Base-by-base conservation (phyloP, 2,113 vertebrate species). In the Leiothrix lutea region DNA sequence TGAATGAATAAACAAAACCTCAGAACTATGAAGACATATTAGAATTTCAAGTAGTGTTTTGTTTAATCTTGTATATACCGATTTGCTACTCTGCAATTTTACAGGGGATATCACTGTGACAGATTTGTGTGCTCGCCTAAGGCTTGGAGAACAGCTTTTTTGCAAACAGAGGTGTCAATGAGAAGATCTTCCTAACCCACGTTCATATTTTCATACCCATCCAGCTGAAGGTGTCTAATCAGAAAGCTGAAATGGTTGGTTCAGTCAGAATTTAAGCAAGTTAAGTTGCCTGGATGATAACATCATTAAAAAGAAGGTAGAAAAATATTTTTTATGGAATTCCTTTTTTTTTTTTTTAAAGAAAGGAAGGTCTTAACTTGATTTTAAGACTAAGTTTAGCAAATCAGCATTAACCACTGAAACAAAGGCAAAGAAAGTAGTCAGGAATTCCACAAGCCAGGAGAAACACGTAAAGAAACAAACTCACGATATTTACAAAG, bases 1-100 rank as follows among this genome's bases (percentile, higher is more conserved):
- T 66, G 71, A 95, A 79, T 92, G 87, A 92, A 95, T 94, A 94
- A 92, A 91, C 56, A 93, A 77, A 92, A 83, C 42, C 66, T 74
- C 70, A 95, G 53, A 88, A 89, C 54, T 89, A 91, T 75, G 81
- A 94, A 69, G 87, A 84, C 61, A 40, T 67, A 88, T 80, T 80
- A 80, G 84, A 87, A 91, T 95, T 89, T 92, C 89, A 95, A 96
- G 80, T 5, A 57, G 62, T 28, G 29, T 40, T 91, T 65, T 47
- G 66, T 79, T 91, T 92, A 61, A 80, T 79, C 70, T 69, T 87
- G 62, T 28, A 45, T 8, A 42, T 19, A 25, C 6, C n/a, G 3
- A 71, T 86, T 73, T 92, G 31, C 60, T 66, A 24, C 35, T n/a
- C 53, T 42, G 36, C 48, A 80, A 25, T 57, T 88, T 95, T 83